Conservation (phyloP, 2,888 invertebrate species). For the Cabera pusaria region DNA sequence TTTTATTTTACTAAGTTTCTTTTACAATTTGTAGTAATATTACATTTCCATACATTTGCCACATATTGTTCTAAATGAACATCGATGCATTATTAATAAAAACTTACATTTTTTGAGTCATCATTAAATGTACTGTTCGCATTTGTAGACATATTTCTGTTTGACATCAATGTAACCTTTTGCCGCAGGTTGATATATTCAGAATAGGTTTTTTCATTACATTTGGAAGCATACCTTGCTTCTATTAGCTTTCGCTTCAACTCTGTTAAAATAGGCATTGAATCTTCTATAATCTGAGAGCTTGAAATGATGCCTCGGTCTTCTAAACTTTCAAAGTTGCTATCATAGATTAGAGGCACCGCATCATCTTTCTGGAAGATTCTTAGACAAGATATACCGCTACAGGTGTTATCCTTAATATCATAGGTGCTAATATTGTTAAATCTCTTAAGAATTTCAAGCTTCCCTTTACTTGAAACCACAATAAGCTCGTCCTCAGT, state of each 20-base stretch:
- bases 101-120: conserved; percentile 42
- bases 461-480: conserved; percentile 44
- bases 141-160: too few relatives aligned
- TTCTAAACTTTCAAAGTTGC: conserved; percentile 50
- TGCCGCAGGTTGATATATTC: conserved; percentile 55
- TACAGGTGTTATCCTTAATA: conserved; percentile 48
- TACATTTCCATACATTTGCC: too few relatives aligned
- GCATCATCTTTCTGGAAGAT: conserved; percentile 55
- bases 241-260: conserved; percentile 59
- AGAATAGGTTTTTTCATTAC: conserved; percentile 49
- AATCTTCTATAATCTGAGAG: conserved; percentile 32
- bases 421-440: conserved; percentile 49
- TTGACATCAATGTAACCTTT: conserved; percentile 46
- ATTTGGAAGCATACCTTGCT: conserved; percentile 53
- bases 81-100: too few relatives aligned
- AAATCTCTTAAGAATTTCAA: conserved; percentile 44
- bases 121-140: too few relatives aligned
- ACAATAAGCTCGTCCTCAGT: conserved; percentile 48
- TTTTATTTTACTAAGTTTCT: too few relatives aligned
- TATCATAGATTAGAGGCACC: conserved; percentile 61
- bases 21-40: too few relatives aligned
- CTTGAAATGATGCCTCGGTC: conserved; percentile 26
- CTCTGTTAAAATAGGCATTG: conserved; percentile 45
- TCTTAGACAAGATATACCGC: conserved; percentile 52
- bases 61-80: too few relatives aligned